Evolutionary conservation across 2,888 invertebrate genomes (phyloP).

Genomic region (Xestoiulus laeticollis): DNA sequence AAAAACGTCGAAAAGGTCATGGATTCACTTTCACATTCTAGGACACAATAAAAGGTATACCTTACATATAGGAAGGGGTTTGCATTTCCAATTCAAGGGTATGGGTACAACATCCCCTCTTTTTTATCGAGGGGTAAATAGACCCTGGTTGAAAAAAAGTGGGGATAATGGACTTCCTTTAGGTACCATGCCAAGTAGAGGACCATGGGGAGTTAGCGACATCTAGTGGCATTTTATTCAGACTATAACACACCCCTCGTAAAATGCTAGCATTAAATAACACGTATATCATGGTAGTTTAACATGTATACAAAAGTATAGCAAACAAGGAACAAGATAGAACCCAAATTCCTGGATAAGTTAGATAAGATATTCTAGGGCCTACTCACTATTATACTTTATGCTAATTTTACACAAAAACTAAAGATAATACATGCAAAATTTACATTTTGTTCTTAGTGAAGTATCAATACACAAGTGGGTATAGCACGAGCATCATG

Average conservation of each 20-base stretch:
- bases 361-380: too few relatives aligned
- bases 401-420: too few relatives aligned
- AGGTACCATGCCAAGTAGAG: not conserved
- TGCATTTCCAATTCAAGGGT: not conserved
- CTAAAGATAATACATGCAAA: too few relatives aligned
- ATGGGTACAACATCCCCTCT: not conserved
- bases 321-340: too few relatives aligned
- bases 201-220: not conserved
- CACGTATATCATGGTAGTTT: not conserved
- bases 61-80: not conserved
- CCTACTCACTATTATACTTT: too few relatives aligned
- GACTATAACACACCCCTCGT: not conserved
- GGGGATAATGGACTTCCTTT: not conserved
- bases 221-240: not conserved
- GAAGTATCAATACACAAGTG: too few relatives aligned
- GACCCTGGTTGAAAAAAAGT: not conserved
- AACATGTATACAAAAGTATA: not conserved
- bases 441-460: too few relatives aligned
- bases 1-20: not conserved
- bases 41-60: not conserved
- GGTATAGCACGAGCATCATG: too few relatives aligned
- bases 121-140: not conserved
- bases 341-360: too few relatives aligned
- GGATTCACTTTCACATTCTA: not conserved
- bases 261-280: too few relatives aligned